These are phyloP conservation scores for Enteromius fasciolatus DNA, from an alignment of 2,797 vertebrate species.

Conservation along the genomic window DNA sequence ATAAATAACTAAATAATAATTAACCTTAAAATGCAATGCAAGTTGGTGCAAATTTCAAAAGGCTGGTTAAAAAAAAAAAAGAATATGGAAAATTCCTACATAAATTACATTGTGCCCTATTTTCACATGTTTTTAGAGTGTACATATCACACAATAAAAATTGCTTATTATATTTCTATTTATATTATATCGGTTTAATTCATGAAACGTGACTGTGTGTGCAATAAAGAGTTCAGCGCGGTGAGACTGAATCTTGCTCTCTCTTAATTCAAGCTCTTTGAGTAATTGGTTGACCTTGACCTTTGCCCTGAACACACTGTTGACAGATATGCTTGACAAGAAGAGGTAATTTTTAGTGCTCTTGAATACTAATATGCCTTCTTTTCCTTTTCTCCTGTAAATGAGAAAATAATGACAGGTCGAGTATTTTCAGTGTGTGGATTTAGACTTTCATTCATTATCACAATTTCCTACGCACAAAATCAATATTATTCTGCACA, in stretches of 20 bases:
- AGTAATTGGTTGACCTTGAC: conserved; percentile 46
- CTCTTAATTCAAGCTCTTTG: conserved; percentile 29
- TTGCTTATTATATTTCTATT: neutral
- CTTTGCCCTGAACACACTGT: conserved; percentile 38
- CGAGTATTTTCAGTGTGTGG: conserved; percentile 47
- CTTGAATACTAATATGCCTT: conserved; percentile 46
- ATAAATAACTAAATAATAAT: neutral
- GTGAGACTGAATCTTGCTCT: neutral
- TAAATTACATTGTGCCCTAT: neutral
- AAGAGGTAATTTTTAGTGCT: conserved; percentile 41
- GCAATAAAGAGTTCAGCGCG: conserved; percentile 18
- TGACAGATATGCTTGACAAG: conserved; percentile 39
- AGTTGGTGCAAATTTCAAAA: neutral
- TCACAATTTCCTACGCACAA: conserved; percentile 49
- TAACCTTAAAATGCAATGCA: neutral
- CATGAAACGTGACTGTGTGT: conserved; percentile 8
- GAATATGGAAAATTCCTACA: neutral
- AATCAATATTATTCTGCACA: conserved; percentile 38
- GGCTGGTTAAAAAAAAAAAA: neutral
- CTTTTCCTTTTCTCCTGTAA: conserved; percentile 7
- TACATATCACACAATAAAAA: neutral
- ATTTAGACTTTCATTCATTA: conserved; percentile 55
- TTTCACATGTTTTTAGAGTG: neutral
- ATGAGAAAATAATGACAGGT: conserved; percentile 44
- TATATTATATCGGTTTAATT: neutral